A percentile compares a stretch with the other conserved stretches of the same genome.
phyloP scores from a whole-genome alignment of 1,140 invertebrate genomes.

The Bicyclus anynana region DNA sequence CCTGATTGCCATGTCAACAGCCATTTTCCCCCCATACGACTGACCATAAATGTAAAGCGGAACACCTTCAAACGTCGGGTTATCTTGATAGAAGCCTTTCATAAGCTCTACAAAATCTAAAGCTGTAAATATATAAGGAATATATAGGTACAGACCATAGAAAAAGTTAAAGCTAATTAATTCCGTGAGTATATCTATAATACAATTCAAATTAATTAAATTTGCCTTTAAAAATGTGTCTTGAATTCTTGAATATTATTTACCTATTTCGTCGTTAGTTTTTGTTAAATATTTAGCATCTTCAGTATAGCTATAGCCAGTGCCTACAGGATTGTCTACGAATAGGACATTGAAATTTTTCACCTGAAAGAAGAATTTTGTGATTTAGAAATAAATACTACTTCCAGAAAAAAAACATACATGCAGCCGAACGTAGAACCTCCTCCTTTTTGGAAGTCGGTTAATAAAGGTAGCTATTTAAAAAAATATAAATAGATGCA shows the following conservation, averaged over 20 bases:
- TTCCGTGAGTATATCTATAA: no score
- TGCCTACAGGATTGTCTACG: constrained; percentile 92
- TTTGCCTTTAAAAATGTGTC: no score
- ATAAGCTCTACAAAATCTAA: constrained; percentile 87
- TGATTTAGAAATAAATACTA: not conserved
- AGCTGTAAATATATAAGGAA: constrained; percentile 64
- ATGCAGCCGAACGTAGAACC: not conserved
- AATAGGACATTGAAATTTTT: constrained; percentile 89
- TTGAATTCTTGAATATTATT: not conserved
- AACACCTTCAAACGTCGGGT: constrained; percentile 82
- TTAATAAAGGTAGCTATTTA: no score
- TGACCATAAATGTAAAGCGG: constrained; percentile 91
- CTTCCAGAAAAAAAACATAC: not conserved
- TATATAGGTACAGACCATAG: not conserved
- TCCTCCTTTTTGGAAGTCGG: no score
- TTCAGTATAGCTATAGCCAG: constrained; percentile 92
- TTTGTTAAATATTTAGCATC: constrained; percentile 75
- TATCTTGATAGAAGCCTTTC: constrained; percentile 78
- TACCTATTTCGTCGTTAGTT: constrained; percentile 84
- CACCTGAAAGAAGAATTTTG: constrained; percentile 74
- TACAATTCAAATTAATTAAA: no score
- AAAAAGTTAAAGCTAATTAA: no score
- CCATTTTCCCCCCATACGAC: constrained; percentile 95
- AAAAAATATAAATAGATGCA: no score
- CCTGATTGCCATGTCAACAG: constrained; percentile 84